Percentiles rank a stretch among this genome's conserved stretches.
Conservation (phyloP, 2,888 invertebrate species). For the Melanchra persicariae region DNA sequence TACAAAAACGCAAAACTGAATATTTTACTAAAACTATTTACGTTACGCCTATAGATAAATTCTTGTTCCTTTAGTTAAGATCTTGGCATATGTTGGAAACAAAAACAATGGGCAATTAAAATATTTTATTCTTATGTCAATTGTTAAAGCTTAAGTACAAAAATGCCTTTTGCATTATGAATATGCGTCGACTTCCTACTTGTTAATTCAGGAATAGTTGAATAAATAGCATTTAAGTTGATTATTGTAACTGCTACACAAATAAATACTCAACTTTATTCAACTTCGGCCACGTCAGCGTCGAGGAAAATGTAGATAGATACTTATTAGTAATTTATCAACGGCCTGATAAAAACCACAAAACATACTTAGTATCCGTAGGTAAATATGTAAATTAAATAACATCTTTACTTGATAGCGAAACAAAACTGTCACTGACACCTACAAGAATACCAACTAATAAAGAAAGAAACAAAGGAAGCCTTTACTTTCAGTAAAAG, state of each 20-base stretch:
- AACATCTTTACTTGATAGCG: neutral
- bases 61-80: neutral
- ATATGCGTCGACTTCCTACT: constrained; percentile 26
- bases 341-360: constrained; percentile 8
- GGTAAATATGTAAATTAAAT: constrained; percentile 1
- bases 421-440: constrained; percentile 1
- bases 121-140: constrained; percentile 9
- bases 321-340: constrained; percentile 18
- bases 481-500: neutral
- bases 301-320: neutral
- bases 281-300: constrained; percentile 27
- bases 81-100: neutral
- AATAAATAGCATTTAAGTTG: constrained; percentile 8
- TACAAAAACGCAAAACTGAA: neutral
- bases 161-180: constrained; percentile 20
- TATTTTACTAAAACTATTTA: constrained; percentile 28
- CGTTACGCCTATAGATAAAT: constrained; percentile 1
- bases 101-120: constrained; percentile 37
- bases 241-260: neutral
- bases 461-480: neutral
- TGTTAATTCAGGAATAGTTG: constrained; percentile 10
- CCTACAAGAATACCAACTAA: neutral
- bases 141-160: neutral
- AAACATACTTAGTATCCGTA: neutral
- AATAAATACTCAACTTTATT: neutral